phyloP scores from a whole-genome alignment of 2,888 invertebrate genomes.

The Orchesellides sinensis region DNA sequence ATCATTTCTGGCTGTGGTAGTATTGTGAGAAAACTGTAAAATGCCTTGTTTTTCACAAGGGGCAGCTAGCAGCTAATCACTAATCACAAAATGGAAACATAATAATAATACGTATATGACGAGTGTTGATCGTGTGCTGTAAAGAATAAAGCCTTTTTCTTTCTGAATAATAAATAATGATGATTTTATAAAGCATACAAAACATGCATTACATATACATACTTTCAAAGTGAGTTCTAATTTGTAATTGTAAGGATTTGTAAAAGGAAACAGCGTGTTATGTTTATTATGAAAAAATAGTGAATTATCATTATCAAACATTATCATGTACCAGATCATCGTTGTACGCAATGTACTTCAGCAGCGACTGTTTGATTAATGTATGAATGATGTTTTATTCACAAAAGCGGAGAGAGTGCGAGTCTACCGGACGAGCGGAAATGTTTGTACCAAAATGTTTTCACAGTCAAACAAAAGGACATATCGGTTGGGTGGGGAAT shows the following conservation, averaged over 20 bases:
- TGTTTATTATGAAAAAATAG: neutral
- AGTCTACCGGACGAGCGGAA: slow-evolving; percentile 31
- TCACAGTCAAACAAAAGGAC: slow-evolving; percentile 42
- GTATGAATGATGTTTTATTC: slow-evolving; percentile 13
- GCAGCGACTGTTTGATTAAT: neutral
- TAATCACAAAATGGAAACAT: too few relatives aligned
- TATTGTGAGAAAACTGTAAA: slow-evolving; percentile 40
- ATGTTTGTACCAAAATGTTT: slow-evolving; percentile 46
- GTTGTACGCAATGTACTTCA: neutral
- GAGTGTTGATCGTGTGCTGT: slow-evolving; percentile 23
- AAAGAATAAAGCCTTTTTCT: neutral
- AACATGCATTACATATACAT: neutral
- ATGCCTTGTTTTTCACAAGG: slow-evolving; percentile 2
- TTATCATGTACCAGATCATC: neutral
- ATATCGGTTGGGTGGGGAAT: slow-evolving; percentile 30
- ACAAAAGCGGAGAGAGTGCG: neutral
- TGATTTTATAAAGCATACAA: neutral
- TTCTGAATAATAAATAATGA: neutral
- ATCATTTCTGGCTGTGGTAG: slow-evolving; percentile 30
- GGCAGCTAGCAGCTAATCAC: neutral
- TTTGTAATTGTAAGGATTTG: slow-evolving; percentile 16
- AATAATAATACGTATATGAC: slow-evolving; percentile 27
- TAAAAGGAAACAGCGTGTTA: neutral
- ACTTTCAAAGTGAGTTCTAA: neutral
- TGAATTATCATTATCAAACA: neutral